Percentiles rank a stretch among this genome's conserved stretches.
Conservation (phyloP, 2,113 vertebrate genomes). For the Cathartes aura region DNA sequence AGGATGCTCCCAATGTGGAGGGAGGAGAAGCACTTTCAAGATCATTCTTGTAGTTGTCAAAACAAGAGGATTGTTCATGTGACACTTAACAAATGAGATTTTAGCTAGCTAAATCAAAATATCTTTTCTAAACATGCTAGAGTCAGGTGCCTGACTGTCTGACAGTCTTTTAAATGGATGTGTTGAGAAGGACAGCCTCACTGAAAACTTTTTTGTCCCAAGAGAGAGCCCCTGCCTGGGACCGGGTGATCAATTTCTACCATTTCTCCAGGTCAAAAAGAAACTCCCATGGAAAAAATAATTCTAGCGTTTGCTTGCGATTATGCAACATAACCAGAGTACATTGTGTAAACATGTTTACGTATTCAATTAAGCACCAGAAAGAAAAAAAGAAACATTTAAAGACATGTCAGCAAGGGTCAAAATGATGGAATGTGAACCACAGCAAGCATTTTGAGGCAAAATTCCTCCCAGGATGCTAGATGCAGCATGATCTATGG, state of each 20-base stretch:
- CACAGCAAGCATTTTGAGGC: not conserved
- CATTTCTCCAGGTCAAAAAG: slow-evolving; percentile 13
- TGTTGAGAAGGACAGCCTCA: not conserved
- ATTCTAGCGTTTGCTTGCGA: not conserved
- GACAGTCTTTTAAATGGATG: slow-evolving; percentile 35
- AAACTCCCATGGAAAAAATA: slow-evolving; percentile 42
- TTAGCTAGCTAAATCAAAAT: slow-evolving; percentile 36
- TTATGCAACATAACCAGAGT: slow-evolving; percentile 33
- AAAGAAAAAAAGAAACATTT: slow-evolving; percentile 36
- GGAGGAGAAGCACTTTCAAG: slow-evolving; percentile 17
- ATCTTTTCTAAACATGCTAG: slow-evolving; percentile 58
- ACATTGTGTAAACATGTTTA: slow-evolving; percentile 39
- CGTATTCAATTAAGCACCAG: slow-evolving; percentile 21
- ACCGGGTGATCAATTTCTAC: slow-evolving; percentile 37
- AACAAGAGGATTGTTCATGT: slow-evolving; percentile 43
- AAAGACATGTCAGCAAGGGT: slow-evolving; percentile 27
- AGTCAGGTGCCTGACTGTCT: slow-evolving; percentile 66
- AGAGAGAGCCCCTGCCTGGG: slow-evolving; percentile 30
- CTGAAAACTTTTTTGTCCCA: slow-evolving; percentile 30
- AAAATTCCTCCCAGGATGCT: not conserved
- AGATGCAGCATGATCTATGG: not conserved
- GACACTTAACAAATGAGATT: slow-evolving; percentile 45
- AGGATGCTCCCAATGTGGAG: not conserved
- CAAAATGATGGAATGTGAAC: slow-evolving; percentile 10
- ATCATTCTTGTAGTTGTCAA: slow-evolving; percentile 51